Evolutionary conservation across 1,140 invertebrate species (phyloP).

Genomic region (Elymnias hypermnestra): DNA sequence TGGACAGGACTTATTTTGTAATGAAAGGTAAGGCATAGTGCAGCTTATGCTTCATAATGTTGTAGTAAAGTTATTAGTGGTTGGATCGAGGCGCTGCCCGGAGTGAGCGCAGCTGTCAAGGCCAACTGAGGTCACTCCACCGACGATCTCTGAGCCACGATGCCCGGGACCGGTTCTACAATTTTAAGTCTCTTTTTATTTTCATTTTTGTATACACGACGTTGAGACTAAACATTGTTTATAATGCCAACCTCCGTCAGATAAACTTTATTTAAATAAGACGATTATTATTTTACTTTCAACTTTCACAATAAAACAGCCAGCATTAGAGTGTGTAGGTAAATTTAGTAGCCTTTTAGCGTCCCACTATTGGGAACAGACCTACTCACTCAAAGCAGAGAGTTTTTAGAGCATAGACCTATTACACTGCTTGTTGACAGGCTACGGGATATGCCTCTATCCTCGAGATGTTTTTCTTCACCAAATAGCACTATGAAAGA

Average conservation of each 20-base stretch:
- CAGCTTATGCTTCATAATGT: conserved; percentile 58
- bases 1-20: conserved; percentile 12
- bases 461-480: too few species aligned
- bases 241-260: conserved; percentile 59
- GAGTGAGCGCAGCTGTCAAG: conserved; percentile 69
- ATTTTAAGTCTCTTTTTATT: conserved; percentile 75
- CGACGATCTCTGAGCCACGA: conserved; percentile 68
- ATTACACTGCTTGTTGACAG: too few species aligned
- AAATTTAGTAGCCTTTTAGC: too few species aligned
- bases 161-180: conserved; percentile 71
- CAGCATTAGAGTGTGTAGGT: not conserved
- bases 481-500: too few species aligned
- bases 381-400: too few species aligned
- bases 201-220: conserved; percentile 75
- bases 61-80: conserved; percentile 71
- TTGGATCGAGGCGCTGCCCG: conserved; percentile 55
- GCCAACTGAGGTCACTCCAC: conserved; percentile 73
- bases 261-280: conserved; percentile 61
- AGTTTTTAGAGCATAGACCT: too few species aligned
- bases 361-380: too few species aligned
- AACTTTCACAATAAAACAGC: not conserved
- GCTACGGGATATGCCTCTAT: too few species aligned
- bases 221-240: conserved; percentile 74
- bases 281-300: conserved; percentile 14
- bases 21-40: conserved; percentile 49